These are phyloP conservation scores for Cercopithecus mona DNA, from an alignment of 2,113 vertebrate species.

Conservation along the genomic window DNA sequence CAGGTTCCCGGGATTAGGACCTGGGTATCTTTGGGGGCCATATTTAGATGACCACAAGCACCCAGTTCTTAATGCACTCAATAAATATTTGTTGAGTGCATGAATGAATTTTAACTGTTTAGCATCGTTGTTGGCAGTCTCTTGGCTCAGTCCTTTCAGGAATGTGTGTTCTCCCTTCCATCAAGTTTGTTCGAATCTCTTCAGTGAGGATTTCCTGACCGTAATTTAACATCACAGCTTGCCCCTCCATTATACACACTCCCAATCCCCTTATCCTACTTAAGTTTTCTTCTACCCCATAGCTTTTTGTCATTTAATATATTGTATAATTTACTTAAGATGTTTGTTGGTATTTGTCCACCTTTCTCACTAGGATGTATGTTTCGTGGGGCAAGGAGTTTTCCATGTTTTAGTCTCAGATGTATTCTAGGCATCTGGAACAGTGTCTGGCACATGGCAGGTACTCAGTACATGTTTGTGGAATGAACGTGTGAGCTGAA, in stretches of 20 bases:
- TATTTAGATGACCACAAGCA: background rate
- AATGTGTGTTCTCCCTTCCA: background rate
- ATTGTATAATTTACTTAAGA: background rate
- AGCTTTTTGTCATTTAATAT: background rate
- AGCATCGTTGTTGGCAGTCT: rapidly evolving
- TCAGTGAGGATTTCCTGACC: background rate
- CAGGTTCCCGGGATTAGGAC: background rate
- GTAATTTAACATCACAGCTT: background rate
- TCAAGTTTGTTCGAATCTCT: background rate
- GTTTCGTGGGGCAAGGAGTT: background rate
- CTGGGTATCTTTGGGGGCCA: background rate
- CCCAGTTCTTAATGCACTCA: background rate
- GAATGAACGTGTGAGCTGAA: background rate
- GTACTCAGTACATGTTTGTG: background rate
- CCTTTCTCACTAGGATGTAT: background rate
- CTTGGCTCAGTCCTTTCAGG: background rate
- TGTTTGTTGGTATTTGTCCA: background rate
- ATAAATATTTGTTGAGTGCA: background rate
- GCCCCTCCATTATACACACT: background rate
- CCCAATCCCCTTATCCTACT: too few species aligned
- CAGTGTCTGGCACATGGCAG: background rate
- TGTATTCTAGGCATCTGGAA: background rate
- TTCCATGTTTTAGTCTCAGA: background rate
- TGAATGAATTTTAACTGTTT: background rate
- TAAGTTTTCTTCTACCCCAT: background rate